Evolutionary conservation across 2,797 vertebrate genomes (phyloP), one percentile per base, ranked within the genome.

Genomic region (Thripadectes ignobilis): DNA sequence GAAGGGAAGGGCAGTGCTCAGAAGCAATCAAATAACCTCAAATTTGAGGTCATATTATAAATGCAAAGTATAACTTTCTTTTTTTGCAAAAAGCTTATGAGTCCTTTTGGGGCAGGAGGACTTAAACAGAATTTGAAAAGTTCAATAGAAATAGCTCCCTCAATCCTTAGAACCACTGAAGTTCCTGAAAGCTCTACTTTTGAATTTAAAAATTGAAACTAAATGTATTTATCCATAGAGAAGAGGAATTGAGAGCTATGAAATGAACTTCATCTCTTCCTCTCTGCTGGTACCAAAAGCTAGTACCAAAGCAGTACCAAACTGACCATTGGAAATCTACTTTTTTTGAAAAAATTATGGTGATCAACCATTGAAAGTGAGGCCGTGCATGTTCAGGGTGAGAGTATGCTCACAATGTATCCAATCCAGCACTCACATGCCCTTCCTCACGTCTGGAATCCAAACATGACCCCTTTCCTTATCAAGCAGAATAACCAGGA

Each of bases 181-280:
- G 84, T 91, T 96, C 80, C 83, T 82, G 68, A 88, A 93, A 96
- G 41, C 55, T 12, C 38, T 51, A 1, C 32, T 88, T 91, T 75
- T 73, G 36, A 66, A 52, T 58, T 55, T 52, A 79, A 55, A 88
- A 81, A 17, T 32, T 92, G 54, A 62, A 48, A 63, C 39, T n/a
- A 41, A 76, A 43, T 57, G 22, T 48, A 22, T 90, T 88, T 88
- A 36, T 73, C 45, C 9, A 8, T 32, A 36, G 59, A 84, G 15
- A 45, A 77, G 67, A 79, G 69, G 73, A 88, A 88, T 34, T 76
- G 54, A 94, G 73, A 69, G 34, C 48, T 73, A 18, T 57, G 55
- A 81, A 63, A 72, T 85, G 51, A 89, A 39, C 62, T 81, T 84
- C 18, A 48, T 55, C 41, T 39, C 39, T 94, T 93, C 76, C 41